Evolutionary conservation across 2,888 invertebrate species (phyloP).

Genomic region (Cloeon dipterum): DNA sequence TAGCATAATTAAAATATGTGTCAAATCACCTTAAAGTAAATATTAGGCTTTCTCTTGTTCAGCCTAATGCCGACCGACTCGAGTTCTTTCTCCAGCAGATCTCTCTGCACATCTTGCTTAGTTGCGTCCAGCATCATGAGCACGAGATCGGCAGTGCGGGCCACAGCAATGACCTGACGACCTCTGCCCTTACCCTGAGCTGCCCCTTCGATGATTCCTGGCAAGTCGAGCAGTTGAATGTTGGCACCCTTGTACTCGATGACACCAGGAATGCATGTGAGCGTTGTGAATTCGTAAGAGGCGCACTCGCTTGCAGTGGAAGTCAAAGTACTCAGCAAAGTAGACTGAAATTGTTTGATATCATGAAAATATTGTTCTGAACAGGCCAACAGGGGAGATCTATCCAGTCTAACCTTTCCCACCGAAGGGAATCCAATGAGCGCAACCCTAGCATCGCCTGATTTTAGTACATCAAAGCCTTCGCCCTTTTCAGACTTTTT

Average conservation of each 20-base stretch:
- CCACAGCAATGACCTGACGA: slow-evolving; percentile 93
- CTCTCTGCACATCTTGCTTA: slow-evolving; percentile 88
- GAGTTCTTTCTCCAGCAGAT: slow-evolving; percentile 76
- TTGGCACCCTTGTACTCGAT: slow-evolving; percentile 97
- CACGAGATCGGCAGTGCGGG: slow-evolving; percentile 90
- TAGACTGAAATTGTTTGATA: slow-evolving; percentile 69
- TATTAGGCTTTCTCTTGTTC: slow-evolving; percentile 88
- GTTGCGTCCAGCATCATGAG: slow-evolving; percentile 99
- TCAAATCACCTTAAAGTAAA: slow-evolving; percentile 74
- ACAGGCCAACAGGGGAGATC: slow-evolving; percentile 5
- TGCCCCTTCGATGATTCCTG: slow-evolving; percentile 99
- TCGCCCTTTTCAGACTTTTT: slow-evolving; percentile 89
- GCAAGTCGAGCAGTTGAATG: slow-evolving; percentile 92
- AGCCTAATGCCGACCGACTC: slow-evolving; percentile 95
- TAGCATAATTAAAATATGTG: neutral
- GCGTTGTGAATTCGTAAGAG: slow-evolving; percentile 94
- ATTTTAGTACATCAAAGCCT: slow-evolving; percentile 98
- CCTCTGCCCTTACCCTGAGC: slow-evolving; percentile 85
- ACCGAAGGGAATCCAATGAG: slow-evolving; percentile 97
- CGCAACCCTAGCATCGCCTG: slow-evolving; percentile 95
- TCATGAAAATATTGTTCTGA: slow-evolving; percentile 7
- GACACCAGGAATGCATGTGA: slow-evolving; percentile 98
- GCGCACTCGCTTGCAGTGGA: slow-evolving; percentile 94
- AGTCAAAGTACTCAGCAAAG: slow-evolving; percentile 81
- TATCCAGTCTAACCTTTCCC: slow-evolving; percentile 63